A percentile compares a stretch with the other conserved stretches of the same genome.
Conservation (phyloP, 2,113 vertebrate genomes). For the Scolopax mira region DNA sequence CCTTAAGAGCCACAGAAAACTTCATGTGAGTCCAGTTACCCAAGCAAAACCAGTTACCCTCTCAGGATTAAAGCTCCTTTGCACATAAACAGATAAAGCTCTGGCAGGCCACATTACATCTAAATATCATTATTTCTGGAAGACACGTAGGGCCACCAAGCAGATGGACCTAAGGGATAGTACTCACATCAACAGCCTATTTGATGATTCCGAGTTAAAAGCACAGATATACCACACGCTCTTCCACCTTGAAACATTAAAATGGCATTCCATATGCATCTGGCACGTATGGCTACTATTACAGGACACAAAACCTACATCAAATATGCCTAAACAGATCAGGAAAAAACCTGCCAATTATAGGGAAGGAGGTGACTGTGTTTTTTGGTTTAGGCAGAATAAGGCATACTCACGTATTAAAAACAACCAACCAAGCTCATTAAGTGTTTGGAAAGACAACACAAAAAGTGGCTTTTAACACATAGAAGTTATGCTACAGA, state of each 20-base stretch:
- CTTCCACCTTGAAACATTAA: background rate
- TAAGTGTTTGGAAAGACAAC: background rate
- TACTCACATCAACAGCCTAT: background rate
- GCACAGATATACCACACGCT: background rate
- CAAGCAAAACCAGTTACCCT: background rate
- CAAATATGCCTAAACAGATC: background rate
- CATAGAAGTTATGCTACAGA: background rate
- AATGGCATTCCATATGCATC: background rate
- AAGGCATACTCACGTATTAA: background rate
- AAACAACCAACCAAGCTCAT: background rate
- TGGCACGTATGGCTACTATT: accelerated
- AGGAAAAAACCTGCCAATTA: background rate
- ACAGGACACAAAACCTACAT: background rate
- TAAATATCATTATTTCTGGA: background rate
- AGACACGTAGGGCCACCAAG: background rate
- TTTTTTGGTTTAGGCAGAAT: background rate
- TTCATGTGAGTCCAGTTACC: accelerated
- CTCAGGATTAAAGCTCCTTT: background rate
- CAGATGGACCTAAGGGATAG: accelerated
- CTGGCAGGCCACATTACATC: background rate
- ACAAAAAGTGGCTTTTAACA: background rate
- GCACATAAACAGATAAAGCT: background rate
- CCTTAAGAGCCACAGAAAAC: background rate
- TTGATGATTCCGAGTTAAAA: background rate
- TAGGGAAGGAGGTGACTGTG: background rate